Conservation (phyloP, 2,113 vertebrate genomes). For the Microtus montanus region DNA sequence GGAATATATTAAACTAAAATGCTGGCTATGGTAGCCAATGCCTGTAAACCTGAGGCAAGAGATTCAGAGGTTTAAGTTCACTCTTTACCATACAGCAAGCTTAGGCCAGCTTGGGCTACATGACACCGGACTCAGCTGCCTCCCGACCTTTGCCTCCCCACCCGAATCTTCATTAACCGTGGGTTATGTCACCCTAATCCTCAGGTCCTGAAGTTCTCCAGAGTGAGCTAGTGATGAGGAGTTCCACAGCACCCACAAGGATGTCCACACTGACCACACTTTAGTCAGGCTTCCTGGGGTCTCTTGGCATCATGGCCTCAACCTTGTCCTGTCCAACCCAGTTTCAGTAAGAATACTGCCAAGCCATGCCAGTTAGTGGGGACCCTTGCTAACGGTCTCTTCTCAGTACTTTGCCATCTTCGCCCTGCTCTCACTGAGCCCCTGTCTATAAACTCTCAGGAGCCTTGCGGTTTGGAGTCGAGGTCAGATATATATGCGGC, state of each 20-base stretch:
- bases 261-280: not conserved
- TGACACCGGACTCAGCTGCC: not conserved
- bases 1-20: not conserved
- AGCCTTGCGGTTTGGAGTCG: not conserved
- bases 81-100: not conserved
- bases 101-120: not conserved
- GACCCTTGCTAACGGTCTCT: too few relatives aligned
- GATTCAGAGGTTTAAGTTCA: not conserved
- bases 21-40: not conserved
- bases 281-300: not conserved
- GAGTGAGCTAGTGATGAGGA: not conserved
- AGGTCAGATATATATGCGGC: not conserved
- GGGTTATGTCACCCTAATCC: not conserved
- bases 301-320: not conserved
- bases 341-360: not conserved
- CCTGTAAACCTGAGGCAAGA: not conserved
- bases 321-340: not conserved
- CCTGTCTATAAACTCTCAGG: not conserved
- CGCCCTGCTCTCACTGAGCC: not conserved
- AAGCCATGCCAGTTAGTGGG: not conserved
- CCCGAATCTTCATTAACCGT: not conserved
- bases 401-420: not conserved
- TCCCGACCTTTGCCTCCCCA: not conserved
- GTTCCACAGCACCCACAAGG: not conserved
- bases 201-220: not conserved